A percentile compares a stretch with the other conserved stretches of the same genome.
These are phyloP conservation scores for Sphaerophoria rueppellii DNA, from an alignment of 2,888 invertebrate genomes.

Conservation along the genomic window DNA sequence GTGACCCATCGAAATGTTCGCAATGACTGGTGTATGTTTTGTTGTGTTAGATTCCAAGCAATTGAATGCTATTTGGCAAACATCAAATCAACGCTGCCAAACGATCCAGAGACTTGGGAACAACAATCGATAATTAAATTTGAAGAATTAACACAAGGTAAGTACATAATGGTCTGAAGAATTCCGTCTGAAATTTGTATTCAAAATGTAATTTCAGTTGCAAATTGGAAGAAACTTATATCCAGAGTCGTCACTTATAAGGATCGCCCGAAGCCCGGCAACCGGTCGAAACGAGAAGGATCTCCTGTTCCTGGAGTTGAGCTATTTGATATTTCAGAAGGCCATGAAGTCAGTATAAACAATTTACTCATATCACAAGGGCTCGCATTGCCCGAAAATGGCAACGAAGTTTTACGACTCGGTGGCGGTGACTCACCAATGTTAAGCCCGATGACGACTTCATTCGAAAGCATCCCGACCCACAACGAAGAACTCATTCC, in stretches of 20 bases:
- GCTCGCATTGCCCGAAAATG: conserved; percentile 78
- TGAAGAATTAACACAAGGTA: conserved; percentile 87
- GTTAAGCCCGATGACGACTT: conserved; percentile 64
- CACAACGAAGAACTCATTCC: conserved; percentile 61
- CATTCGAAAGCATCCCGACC: conserved; percentile 70
- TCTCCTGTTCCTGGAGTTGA: conserved; percentile 90
- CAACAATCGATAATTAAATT: conserved; percentile 86
- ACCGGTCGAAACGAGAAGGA: conserved; percentile 83
- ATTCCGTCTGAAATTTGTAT: too few relatives aligned
- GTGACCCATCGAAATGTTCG: neutral
- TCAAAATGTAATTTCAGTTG: conserved; percentile 82
- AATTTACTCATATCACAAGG: conserved; percentile 79
- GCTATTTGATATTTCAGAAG: conserved; percentile 87
- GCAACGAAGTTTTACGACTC: conserved; percentile 66
- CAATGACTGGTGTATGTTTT: neutral
- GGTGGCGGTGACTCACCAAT: conserved; percentile 75
- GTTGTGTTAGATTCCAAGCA: conserved; percentile 85
- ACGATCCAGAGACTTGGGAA: conserved; percentile 84
- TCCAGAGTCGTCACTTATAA: conserved; percentile 90
- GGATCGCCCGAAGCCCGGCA: conserved; percentile 82
- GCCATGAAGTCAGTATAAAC: conserved; percentile 79
- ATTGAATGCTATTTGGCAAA: conserved; percentile 93
- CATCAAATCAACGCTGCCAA: conserved; percentile 84
- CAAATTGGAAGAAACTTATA: conserved; percentile 91
- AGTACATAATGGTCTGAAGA: conserved; percentile 26